phyloP scores from a whole-genome alignment of 2,113 vertebrate genomes.

The Epinephelus lanceolatus region DNA sequence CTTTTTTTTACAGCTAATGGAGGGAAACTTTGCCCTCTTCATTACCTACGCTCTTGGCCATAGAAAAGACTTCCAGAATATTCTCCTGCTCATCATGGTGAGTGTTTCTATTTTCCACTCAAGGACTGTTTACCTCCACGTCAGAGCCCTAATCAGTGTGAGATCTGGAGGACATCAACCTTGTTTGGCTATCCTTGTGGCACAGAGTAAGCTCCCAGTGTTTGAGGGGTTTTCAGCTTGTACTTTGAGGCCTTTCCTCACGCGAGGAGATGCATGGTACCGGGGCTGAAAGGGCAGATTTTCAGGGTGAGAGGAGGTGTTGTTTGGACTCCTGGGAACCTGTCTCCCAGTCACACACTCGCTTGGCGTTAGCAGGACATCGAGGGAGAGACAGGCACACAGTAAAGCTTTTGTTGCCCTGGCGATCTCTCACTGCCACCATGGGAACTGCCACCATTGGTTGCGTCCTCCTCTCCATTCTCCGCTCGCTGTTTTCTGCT shows the following conservation, averaged over 20 bases:
- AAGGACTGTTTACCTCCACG: background rate
- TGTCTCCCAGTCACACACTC: constrained; percentile 29
- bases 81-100: constrained; percentile 97
- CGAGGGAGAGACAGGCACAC: constrained; percentile 35
- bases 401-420: constrained; percentile 62
- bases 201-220: background rate
- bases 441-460: constrained; percentile 29
- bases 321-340: constrained; percentile 55
- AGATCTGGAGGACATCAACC: background rate
- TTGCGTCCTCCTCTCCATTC: background rate
- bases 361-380: constrained; percentile 23
- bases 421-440: constrained; percentile 42
- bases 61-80: constrained; percentile 93
- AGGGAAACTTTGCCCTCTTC: constrained; percentile 98
- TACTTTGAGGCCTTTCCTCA: background rate
- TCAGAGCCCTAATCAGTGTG: background rate
- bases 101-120: constrained; percentile 44
- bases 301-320: constrained; percentile 64
- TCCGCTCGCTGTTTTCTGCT: constrained; percentile 24
- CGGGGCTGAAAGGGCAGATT: constrained; percentile 53
- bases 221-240: background rate
- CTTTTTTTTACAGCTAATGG: constrained; percentile 87
- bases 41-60: constrained; percentile 94
- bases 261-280: background rate
- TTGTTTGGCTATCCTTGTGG: background rate